Evolutionary conservation across 2,113 vertebrate genomes (phyloP).

Genomic region (Salvelinus sp.): DNA sequence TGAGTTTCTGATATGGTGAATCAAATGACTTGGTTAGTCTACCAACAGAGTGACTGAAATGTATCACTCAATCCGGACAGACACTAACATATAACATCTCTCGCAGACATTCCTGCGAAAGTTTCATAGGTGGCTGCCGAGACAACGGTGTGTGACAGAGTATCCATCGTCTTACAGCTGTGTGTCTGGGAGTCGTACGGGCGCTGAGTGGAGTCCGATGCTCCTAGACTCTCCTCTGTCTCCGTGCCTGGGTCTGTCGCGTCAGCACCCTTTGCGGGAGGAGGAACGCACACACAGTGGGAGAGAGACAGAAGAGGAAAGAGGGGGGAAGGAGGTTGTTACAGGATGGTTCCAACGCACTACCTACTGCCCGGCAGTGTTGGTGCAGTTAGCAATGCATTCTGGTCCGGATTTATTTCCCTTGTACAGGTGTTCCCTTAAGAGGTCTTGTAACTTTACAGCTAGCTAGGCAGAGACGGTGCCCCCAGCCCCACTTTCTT

Average conservation of each 20-base stretch:
- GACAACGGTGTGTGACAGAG: conserved; percentile 17
- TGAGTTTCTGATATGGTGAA: neutral
- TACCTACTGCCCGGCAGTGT: conserved; percentile 27
- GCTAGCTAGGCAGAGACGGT: neutral
- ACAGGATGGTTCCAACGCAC: conserved; percentile 9
- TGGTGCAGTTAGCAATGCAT: conserved; percentile 10
- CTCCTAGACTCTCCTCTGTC: conserved; percentile 92
- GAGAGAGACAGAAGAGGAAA: neutral
- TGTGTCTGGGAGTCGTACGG: conserved; percentile 87
- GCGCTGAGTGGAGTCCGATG: conserved; percentile 87
- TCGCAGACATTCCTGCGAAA: conserved; percentile 24
- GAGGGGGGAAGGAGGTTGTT: neutral
- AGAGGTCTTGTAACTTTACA: neutral
- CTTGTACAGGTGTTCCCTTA: neutral
- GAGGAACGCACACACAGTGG: neutral
- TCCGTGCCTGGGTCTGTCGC: conserved; percentile 92
- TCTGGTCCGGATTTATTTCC: conserved; percentile 34
- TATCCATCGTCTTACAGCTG: conserved; percentile 80
- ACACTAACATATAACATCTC: conserved; percentile 45
- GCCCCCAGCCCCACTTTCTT: neutral
- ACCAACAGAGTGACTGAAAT: too few relatives aligned
- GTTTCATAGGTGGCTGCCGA: conserved; percentile 38
- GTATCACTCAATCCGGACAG: conserved; percentile 28
- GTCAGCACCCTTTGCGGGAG: conserved; percentile 81
- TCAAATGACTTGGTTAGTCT: too few relatives aligned